These are phyloP conservation scores for Tryphoninae sp. DNA, from an alignment of 2,888 invertebrate species.

Conservation along the genomic window DNA sequence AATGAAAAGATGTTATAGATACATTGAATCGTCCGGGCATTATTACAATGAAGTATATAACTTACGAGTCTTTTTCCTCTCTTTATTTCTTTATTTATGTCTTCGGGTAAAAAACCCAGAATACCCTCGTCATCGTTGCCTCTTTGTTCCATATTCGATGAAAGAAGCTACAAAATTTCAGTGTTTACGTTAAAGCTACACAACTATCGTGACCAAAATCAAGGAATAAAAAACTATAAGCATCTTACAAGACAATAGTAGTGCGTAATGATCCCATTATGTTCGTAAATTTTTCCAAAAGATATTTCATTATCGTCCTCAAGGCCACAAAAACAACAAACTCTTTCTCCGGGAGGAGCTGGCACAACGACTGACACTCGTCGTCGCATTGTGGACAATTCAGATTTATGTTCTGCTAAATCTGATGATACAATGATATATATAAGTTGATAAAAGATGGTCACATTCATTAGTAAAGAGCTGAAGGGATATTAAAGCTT, in stretches of 20 bases:
- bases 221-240: not conserved
- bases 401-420: not conserved
- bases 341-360: slow-evolving; percentile 8
- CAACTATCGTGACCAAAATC: too few relatives aligned
- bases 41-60: slow-evolving; percentile 56
- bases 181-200: not conserved
- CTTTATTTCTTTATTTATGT: slow-evolving; percentile 86
- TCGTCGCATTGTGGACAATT: slow-evolving; percentile 48
- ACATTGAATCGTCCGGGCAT: not conserved
- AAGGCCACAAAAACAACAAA: slow-evolving; percentile 83
- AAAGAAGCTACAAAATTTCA: slow-evolving; percentile 84
- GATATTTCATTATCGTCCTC: slow-evolving; percentile 83
- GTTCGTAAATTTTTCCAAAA: slow-evolving; percentile 84
- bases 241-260: slow-evolving; percentile 88
- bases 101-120: slow-evolving; percentile 87
- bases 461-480: not conserved
- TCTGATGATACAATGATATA: slow-evolving; percentile 2
- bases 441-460: not conserved
- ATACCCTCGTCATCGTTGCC: slow-evolving; percentile 88
- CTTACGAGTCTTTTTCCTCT: slow-evolving; percentile 87
- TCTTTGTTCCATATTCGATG: slow-evolving; percentile 87
- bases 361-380: slow-evolving; percentile 8
- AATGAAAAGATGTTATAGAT: not conserved
- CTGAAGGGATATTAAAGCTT: too few relatives aligned
- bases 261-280: slow-evolving; percentile 85